phyloP scores from a whole-genome alignment of 1,140 invertebrate genomes.

The Hypsibius dujardini region DNA sequence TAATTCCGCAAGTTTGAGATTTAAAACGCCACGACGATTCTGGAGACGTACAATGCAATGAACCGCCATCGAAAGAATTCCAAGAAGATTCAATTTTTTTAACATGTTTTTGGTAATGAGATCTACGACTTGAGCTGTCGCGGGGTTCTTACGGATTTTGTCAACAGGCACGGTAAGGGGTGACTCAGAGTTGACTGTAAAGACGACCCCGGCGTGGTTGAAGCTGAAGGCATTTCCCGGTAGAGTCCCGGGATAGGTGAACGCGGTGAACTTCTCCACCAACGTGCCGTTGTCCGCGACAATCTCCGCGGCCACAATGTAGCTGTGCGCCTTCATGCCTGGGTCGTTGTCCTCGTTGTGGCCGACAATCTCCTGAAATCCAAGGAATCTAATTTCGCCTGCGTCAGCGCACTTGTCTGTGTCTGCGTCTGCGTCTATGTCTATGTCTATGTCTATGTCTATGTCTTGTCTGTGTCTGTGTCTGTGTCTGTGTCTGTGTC shows the following conservation, averaged over 20 bases:
- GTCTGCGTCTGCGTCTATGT: too few species aligned
- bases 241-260: background rate
- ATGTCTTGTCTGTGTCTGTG: too few species aligned
- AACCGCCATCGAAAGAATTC: too few species aligned
- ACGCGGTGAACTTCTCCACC: conserved; percentile 10
- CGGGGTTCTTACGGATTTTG: conserved; percentile 8
- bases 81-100: too few species aligned
- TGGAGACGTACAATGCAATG: too few species aligned
- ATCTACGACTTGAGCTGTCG: too few species aligned
- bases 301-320: conserved; percentile 6
- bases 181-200: conserved; percentile 13
- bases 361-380: conserved; percentile 5
- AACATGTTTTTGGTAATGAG: too few species aligned
- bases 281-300: background rate
- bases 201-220: background rate
- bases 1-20: too few species aligned
- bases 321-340: conserved; percentile 6
- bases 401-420: too few species aligned
- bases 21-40: too few species aligned
- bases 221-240: conserved; percentile 6
- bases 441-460: too few species aligned
- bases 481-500: too few species aligned
- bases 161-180: background rate
- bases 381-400: background rate
- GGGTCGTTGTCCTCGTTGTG: conserved; percentile 16